Percentiles rank a stretch among this genome's conserved stretches.
These are phyloP conservation scores for Pygoscelis adeliae DNA, from an alignment of 2,113 vertebrate genomes.

Conservation along the genomic window DNA sequence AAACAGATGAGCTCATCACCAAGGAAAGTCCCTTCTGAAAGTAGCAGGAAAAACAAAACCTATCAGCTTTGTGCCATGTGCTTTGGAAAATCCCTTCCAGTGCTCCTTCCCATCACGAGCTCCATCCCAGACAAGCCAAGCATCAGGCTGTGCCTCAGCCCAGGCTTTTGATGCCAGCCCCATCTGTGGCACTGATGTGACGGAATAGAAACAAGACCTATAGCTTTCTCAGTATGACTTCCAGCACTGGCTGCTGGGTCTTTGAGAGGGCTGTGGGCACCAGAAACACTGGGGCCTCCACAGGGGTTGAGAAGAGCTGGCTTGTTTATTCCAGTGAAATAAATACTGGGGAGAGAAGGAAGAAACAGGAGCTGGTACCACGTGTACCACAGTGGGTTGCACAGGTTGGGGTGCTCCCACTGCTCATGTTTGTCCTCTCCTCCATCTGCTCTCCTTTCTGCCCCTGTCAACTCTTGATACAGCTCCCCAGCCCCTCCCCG, in stretches of 20 bases:
- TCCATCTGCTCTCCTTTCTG: background rate
- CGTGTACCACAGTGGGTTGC: background rate
- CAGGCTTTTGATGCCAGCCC: background rate
- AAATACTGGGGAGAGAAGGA: background rate
- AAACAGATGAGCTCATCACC: background rate
- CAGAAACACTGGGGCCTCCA: background rate
- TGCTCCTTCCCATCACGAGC: background rate
- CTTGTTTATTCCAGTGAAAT: background rate
- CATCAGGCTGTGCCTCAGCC: background rate
- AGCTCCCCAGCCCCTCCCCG: background rate
- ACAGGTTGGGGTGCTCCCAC: background rate
- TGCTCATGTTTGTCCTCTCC: background rate
- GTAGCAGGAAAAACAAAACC: background rate
- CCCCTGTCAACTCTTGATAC: background rate
- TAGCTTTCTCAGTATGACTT: background rate
- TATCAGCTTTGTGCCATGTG: background rate
- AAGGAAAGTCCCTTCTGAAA: background rate
- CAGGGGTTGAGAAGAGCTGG: background rate
- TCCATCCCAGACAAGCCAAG: background rate
- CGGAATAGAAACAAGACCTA: background rate
- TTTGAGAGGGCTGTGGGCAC: background rate
- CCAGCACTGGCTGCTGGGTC: background rate
- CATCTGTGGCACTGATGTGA: background rate
- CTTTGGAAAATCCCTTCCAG: constrained; percentile 18
- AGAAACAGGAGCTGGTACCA: background rate